Conservation (phyloP, 2,888 invertebrate species). For the Ormyrus nitidulus region DNA sequence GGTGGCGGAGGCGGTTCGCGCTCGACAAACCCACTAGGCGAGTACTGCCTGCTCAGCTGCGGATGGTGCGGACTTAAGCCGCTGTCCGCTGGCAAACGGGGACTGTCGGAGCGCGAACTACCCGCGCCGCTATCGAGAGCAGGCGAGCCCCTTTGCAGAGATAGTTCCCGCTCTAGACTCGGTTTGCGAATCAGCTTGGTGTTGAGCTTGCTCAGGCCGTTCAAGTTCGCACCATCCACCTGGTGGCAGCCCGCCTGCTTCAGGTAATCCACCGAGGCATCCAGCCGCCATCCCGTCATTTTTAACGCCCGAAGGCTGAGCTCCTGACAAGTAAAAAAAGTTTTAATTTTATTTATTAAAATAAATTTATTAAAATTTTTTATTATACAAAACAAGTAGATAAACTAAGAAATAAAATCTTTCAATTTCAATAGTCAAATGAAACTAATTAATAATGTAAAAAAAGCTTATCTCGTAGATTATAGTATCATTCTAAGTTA, state of each 20-base stretch:
- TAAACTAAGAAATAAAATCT: neutral
- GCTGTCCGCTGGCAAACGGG: constrained; percentile 79
- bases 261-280: constrained; percentile 83
- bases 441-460: neutral
- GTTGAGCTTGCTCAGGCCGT: constrained; percentile 77
- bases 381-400: too few relatives aligned
- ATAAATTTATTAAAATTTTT: neutral
- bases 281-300: constrained; percentile 82
- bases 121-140: constrained; percentile 92
- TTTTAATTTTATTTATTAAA: neutral
- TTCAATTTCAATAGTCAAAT: neutral
- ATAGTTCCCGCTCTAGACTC: constrained; percentile 90
- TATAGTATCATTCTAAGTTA: too few relatives aligned
- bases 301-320: constrained; percentile 83
- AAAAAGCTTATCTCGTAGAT: too few relatives aligned
- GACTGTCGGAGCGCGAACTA: constrained; percentile 92
- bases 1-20: constrained; percentile 82
- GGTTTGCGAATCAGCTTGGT: constrained; percentile 91
- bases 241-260: constrained; percentile 74
- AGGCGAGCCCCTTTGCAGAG: constrained; percentile 87
- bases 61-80: constrained; percentile 80
- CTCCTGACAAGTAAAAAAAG: constrained; percentile 78
- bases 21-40: constrained; percentile 80
- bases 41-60: constrained; percentile 84
- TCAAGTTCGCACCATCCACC: constrained; percentile 69